Evolutionary conservation across 1,140 invertebrate species (phyloP).

Genomic region (Armadillidium nasatum): DNA sequence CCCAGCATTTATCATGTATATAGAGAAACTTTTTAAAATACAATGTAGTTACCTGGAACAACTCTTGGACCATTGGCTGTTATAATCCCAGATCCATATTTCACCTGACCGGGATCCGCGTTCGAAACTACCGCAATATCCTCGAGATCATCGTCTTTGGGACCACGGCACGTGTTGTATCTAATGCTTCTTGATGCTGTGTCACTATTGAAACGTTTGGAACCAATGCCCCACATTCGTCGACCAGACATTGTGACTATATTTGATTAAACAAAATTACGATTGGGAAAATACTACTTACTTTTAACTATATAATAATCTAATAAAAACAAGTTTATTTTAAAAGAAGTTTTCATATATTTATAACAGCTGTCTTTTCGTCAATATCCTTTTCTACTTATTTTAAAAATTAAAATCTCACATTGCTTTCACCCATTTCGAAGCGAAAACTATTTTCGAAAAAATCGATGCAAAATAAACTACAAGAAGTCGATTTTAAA

Average conservation of each 20-base stretch:
- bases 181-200: no score
- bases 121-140: constrained; percentile 69
- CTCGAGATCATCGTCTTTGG: constrained; percentile 61
- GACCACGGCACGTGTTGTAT: constrained; percentile 39
- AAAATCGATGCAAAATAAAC: no score
- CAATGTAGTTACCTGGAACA: constrained; percentile 56
- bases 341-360: not conserved
- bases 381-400: no score
- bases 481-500: no score
- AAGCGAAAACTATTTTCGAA: no score
- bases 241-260: constrained; percentile 24
- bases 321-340: not conserved
- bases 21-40: no score
- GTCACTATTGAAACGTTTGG: constrained; percentile 23
- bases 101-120: constrained; percentile 55
- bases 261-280: not conserved
- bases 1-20: no score
- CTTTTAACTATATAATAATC: not conserved
- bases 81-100: constrained; percentile 56
- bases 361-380: no score
- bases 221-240: constrained; percentile 27
- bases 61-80: constrained; percentile 61
- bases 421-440: no score
- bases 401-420: no score
- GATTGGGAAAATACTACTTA: not conserved